Conservation (phyloP, 2,113 vertebrate genomes). For the Chinchilla lanigera region DNA sequence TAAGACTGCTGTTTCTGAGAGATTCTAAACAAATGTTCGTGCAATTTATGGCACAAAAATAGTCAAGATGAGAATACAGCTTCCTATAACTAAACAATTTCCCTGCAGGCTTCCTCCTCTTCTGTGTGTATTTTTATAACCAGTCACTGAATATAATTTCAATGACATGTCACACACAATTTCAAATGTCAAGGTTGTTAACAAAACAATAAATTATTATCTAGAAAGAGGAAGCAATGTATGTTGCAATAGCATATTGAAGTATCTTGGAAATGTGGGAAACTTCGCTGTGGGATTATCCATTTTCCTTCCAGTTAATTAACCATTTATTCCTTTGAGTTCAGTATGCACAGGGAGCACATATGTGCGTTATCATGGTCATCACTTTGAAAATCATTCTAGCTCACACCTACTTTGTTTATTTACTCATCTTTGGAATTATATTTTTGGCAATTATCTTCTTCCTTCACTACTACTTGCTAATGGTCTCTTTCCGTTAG, state of each 20-base stretch:
- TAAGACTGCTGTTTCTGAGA: slow-evolving; percentile 7
- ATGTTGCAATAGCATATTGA: slow-evolving; percentile 6
- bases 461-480: not conserved
- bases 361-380: not conserved
- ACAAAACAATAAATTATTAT: slow-evolving; percentile 45
- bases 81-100: not conserved
- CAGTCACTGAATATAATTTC: not conserved
- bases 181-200: slow-evolving; percentile 57
- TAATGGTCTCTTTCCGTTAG: not conserved
- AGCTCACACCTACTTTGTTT: not conserved
- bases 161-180: not conserved
- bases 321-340: not conserved
- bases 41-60: not conserved
- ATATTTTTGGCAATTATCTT: not conserved
- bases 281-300: not conserved
- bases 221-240: not conserved
- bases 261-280: not conserved
- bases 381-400: not conserved
- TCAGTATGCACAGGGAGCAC: not conserved
- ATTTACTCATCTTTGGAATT: not conserved
- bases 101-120: not conserved
- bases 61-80: not conserved
- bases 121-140: not conserved
- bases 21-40: not conserved
- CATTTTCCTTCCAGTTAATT: not conserved